A percentile compares a stretch with the other conserved stretches of the same genome.
phyloP scores from a whole-genome alignment of 2,113 vertebrate species.

The Labeo catla region DNA sequence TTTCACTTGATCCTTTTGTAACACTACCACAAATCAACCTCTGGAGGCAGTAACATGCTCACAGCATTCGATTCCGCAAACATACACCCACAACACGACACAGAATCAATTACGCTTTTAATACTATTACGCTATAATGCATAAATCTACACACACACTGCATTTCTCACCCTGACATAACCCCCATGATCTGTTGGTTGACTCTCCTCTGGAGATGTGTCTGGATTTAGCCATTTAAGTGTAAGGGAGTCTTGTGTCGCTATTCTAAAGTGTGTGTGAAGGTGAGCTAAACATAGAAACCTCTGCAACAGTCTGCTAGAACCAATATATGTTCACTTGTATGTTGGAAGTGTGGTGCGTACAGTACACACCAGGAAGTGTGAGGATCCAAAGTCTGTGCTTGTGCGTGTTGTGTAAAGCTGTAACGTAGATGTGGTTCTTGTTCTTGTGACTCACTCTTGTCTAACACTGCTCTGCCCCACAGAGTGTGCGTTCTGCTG shows the following conservation, averaged over 20 bases:
- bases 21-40: slow-evolving; percentile 13
- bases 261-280: neutral
- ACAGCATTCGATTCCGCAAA: neutral
- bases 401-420: slow-evolving; percentile 39
- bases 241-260: slow-evolving; percentile 19
- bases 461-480: slow-evolving; percentile 75
- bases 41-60: neutral
- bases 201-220: slow-evolving; percentile 36
- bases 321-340: slow-evolving; percentile 9
- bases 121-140: neutral
- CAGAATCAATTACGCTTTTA: neutral
- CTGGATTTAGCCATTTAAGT: slow-evolving; percentile 8
- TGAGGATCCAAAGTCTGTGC: slow-evolving; percentile 30
- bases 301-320: neutral
- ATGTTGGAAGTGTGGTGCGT: neutral
- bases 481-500: slow-evolving; percentile 72
- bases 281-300: neutral
- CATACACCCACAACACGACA: neutral
- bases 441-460: slow-evolving; percentile 63
- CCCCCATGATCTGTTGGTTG: slow-evolving; percentile 38
- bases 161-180: slow-evolving; percentile 18
- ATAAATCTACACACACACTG: slow-evolving; percentile 11
- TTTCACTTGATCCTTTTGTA: neutral
- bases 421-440: slow-evolving; percentile 30
- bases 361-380: slow-evolving; percentile 57